Conservation (phyloP, 1,140 invertebrate species). For the Bombus superbus region DNA sequence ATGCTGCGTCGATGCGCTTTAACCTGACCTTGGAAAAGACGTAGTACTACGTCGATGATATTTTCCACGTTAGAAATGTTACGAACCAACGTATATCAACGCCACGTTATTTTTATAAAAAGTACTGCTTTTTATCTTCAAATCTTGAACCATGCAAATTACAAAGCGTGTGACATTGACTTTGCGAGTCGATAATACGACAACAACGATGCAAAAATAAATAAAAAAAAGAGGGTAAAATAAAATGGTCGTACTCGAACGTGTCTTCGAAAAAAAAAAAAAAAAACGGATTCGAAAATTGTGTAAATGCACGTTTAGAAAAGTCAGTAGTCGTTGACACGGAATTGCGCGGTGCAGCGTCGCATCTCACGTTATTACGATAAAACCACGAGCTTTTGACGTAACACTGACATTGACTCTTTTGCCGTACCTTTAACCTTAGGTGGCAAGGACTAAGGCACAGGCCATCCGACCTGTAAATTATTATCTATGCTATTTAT, state of each 20-base stretch:
- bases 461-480: background rate
- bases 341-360: too few species aligned
- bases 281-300: too few species aligned
- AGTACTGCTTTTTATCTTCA: background rate
- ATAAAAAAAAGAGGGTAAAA: too few species aligned
- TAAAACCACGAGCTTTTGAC: constrained; percentile 15
- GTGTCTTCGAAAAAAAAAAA: too few species aligned
- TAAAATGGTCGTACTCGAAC: too few species aligned
- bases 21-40: background rate
- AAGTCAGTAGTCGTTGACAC: constrained; percentile 15
- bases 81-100: background rate
- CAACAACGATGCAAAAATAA: too few species aligned
- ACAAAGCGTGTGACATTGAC: too few species aligned
- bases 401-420: constrained; percentile 18
- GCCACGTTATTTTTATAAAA: background rate
- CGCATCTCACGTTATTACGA: background rate
- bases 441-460: background rate
- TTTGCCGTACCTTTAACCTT: constrained; percentile 1
- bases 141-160: too few species aligned
- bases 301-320: background rate
- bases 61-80: background rate
- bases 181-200: too few species aligned
- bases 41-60: background rate
- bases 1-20: background rate
- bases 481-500: background rate